A percentile compares a stretch with the other conserved stretches of the same genome.
Conservation (phyloP, 2,113 vertebrate species). For the Nycticryphes semicollaris region DNA sequence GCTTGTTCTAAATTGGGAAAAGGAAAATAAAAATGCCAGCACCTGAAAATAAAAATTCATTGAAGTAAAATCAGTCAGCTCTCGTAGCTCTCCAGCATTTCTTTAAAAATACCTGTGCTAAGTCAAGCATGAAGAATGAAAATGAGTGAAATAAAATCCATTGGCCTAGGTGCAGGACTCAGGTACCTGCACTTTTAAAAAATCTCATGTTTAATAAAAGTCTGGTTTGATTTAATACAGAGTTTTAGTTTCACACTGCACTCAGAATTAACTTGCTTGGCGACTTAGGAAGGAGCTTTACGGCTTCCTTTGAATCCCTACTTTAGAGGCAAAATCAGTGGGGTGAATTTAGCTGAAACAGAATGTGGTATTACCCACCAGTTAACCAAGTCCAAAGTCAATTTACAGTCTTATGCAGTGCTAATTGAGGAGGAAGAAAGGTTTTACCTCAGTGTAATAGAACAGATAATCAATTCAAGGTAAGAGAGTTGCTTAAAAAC, state of each 20-base stretch:
- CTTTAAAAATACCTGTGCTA: background rate
- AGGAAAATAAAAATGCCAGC: background rate
- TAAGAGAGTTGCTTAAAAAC: background rate
- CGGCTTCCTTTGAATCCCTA: background rate
- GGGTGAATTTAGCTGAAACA: background rate
- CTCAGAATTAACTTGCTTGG: background rate
- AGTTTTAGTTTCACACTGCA: background rate
- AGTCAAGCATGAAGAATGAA: background rate
- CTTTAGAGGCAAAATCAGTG: background rate
- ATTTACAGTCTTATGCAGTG: background rate
- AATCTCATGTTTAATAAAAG: background rate
- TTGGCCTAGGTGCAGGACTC: background rate
- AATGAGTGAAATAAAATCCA: background rate
- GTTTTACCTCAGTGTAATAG: background rate
- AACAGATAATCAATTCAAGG: background rate
- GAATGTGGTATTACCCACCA: background rate
- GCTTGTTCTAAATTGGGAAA: background rate
- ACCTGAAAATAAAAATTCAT: background rate
- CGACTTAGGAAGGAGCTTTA: background rate
- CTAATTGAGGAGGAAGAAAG: background rate
- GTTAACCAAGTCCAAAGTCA: background rate
- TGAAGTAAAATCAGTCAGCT: background rate
- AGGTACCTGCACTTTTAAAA: background rate
- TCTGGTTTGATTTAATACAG: background rate
- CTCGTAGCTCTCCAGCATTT: background rate